phyloP scores from a whole-genome alignment of 2,797 vertebrate species.

The Nyctibius grandis region DNA sequence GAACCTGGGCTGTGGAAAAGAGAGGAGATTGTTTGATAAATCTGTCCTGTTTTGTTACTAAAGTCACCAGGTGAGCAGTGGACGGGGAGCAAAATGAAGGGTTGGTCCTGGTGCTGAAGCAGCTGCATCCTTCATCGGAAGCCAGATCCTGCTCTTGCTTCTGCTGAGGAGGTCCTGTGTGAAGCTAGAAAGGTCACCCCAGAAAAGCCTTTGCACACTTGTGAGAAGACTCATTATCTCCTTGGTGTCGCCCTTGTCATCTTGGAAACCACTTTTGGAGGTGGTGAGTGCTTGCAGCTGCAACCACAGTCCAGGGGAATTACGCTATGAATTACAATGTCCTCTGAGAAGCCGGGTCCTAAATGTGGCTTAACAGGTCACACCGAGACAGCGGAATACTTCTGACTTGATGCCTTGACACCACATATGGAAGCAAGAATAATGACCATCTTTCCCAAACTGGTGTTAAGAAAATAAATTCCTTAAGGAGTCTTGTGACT shows the following conservation, averaged over 20 bases:
- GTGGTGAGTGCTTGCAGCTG: not conserved
- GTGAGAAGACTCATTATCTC: not conserved
- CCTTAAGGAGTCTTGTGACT: not conserved
- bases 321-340: accelerated
- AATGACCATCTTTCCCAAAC: not conserved
- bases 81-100: not conserved
- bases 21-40: not conserved
- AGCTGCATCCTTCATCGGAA: accelerated
- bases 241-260: accelerated
- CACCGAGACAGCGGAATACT: not conserved
- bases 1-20: not conserved
- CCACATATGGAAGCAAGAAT: not conserved
- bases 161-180: not conserved
- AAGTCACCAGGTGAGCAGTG: not conserved
- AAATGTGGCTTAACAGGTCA: not conserved
- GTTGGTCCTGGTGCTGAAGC: not conserved
- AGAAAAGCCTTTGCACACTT: not conserved
- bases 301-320: not conserved
- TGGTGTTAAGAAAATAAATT: not conserved
- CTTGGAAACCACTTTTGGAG: not conserved
- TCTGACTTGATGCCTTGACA: not conserved
- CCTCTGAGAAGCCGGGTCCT: not conserved
- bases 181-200: not conserved
- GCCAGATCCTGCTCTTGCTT: accelerated
- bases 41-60: accelerated